phyloP scores from a whole-genome alignment of 2,797 vertebrate genomes.

The Hoplostethus atlanticus region DNA sequence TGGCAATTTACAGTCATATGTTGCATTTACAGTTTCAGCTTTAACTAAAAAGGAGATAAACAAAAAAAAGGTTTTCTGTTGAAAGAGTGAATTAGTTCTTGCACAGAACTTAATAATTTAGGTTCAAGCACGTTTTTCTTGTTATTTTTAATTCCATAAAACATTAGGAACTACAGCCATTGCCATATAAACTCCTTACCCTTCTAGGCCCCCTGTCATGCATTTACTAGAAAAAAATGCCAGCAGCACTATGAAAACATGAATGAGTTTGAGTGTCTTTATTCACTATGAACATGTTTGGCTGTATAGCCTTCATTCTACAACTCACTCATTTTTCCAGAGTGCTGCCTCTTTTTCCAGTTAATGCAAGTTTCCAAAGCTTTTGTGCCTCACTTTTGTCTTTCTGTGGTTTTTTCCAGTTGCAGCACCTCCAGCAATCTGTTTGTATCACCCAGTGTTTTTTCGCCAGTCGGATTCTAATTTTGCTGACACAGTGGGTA shows the following conservation, averaged over 20 bases:
- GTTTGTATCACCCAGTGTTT: slow-evolving; percentile 16
- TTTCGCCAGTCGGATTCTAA: slow-evolving; percentile 30
- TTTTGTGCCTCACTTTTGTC: slow-evolving; percentile 4
- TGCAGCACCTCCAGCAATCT: slow-evolving; percentile 16
- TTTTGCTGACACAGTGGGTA: slow-evolving; percentile 11
- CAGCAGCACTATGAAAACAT: not conserved
- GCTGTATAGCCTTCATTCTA: not conserved
- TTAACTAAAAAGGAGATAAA: slow-evolving; percentile 43
- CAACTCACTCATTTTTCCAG: not conserved
- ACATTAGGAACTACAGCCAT: slow-evolving; percentile 49
- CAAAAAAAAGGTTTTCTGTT: slow-evolving; percentile 34
- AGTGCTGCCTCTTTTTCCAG: slow-evolving; percentile 38
- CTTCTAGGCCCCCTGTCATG: slow-evolving; percentile 6
- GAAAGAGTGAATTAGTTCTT: slow-evolving; percentile 56
- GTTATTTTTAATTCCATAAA: slow-evolving; percentile 42
- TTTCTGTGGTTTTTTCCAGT: not conserved
- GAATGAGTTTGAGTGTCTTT: not conserved
- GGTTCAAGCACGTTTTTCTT: slow-evolving; percentile 64
- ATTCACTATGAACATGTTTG: not conserved
- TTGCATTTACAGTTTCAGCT: slow-evolving; percentile 73
- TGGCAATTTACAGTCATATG: slow-evolving; percentile 76
- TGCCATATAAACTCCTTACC: slow-evolving; percentile 28
- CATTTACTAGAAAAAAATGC: slow-evolving; percentile 13
- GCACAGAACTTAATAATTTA: slow-evolving; percentile 75
- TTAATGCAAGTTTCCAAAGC: slow-evolving; percentile 47